Percentiles rank a stretch among this genome's conserved stretches.
Conservation (phyloP, 2,888 invertebrate species). For the Trimorus sp. region DNA sequence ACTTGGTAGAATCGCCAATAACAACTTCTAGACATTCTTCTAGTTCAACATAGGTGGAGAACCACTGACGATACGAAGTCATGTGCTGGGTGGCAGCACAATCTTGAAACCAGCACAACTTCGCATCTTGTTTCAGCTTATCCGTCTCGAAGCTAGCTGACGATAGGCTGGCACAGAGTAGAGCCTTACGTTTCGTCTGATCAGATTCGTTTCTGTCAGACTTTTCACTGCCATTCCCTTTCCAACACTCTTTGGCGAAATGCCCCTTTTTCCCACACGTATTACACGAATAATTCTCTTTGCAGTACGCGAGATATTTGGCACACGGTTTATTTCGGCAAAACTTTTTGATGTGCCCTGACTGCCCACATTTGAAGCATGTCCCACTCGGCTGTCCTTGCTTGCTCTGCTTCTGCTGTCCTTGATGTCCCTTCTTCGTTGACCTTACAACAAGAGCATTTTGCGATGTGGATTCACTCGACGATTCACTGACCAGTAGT, state of each 20-base stretch:
- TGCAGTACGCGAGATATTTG: not conserved
- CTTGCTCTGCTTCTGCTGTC: not conserved
- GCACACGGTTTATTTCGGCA: conserved; percentile 2
- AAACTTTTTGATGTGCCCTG: not conserved
- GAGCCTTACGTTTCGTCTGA: conserved; percentile 45
- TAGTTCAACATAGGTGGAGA: conserved; percentile 63
- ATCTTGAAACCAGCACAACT: conserved; percentile 68
- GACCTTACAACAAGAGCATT: conserved; percentile 7
- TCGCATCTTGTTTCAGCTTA: not conserved
- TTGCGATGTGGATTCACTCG: not conserved
- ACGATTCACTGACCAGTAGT: conserved; percentile 23
- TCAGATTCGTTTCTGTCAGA: conserved; percentile 27
- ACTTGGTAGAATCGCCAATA: conserved; percentile 44
- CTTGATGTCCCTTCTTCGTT: not conserved
- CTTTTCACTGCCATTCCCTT: not conserved
- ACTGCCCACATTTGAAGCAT: not conserved
- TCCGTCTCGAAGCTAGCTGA: conserved; percentile 17
- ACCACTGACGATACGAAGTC: conserved; percentile 67
- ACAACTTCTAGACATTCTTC: conserved; percentile 37
- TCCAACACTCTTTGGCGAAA: conserved; percentile 12
- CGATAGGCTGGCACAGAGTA: conserved; percentile 61
- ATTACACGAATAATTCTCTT: not conserved
- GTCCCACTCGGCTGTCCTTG: not conserved
- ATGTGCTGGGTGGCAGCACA: conserved; percentile 72
- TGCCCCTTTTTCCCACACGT: conserved; percentile 13